A percentile compares a stretch with the other conserved stretches of the same genome.
Evolutionary conservation across 2,113 vertebrate species (phyloP).

Genomic region (Romanogobio albipinnatus): DNA sequence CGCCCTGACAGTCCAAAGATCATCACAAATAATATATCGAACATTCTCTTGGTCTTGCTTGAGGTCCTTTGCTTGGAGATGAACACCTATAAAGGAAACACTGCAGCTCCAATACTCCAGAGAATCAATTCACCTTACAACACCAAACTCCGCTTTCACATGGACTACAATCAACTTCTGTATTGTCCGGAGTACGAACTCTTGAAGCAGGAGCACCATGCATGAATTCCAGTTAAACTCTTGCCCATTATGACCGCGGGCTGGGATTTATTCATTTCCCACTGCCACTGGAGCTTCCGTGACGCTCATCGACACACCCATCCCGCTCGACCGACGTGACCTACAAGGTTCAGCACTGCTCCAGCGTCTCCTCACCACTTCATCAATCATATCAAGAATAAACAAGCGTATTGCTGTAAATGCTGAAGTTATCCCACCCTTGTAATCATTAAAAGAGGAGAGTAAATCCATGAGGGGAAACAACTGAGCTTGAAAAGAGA

Average conservation of each 20-base stretch:
- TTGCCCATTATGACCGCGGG: slow-evolving; percentile 64
- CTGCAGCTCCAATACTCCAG: slow-evolving; percentile 32
- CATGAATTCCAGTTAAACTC: slow-evolving; percentile 67
- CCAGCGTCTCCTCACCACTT: neutral
- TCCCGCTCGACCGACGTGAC: slow-evolving; percentile 45
- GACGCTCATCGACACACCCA: slow-evolving; percentile 72
- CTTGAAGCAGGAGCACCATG: slow-evolving; percentile 60
- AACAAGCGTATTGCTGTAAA: slow-evolving; percentile 7
- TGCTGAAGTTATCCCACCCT: neutral
- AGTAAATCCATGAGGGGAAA: neutral
- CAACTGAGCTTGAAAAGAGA: neutral
- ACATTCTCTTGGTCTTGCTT: slow-evolving; percentile 66
- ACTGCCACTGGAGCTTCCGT: slow-evolving; percentile 70
- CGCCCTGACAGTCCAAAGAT: slow-evolving; percentile 75
- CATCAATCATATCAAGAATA: neutral
- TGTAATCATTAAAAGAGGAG: neutral
- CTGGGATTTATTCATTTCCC: slow-evolving; percentile 78
- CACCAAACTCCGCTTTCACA: slow-evolving; percentile 50
- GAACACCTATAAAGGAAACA: neutral
- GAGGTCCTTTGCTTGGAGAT: slow-evolving; percentile 26
- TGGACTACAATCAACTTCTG: slow-evolving; percentile 41
- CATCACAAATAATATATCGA: slow-evolving; percentile 66
- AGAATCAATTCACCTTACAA: slow-evolving; percentile 19
- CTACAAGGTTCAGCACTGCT: neutral
- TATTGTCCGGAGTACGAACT: slow-evolving; percentile 53